Percentiles rank a stretch among this genome's conserved stretches.
Conservation (phyloP, 2,797 vertebrate genomes). For the Chrysocyon brachyurus region DNA sequence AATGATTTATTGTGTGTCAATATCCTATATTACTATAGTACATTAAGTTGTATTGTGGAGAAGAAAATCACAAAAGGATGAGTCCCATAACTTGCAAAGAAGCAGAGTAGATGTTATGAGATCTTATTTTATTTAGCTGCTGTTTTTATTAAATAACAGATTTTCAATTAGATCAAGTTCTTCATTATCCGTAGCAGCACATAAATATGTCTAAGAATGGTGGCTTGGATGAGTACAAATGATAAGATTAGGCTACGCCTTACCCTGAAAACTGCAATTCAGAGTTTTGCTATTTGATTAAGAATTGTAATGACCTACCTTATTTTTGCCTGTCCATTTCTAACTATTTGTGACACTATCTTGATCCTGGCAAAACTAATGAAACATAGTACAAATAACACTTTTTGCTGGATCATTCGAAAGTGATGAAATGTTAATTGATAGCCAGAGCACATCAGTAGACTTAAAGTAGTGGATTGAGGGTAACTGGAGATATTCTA, state of each 20-base stretch:
- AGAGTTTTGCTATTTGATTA: conserved; percentile 69
- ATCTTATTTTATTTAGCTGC: conserved; percentile 65
- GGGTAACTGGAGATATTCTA: background rate
- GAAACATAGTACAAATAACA: conserved; percentile 52
- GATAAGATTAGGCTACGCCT: conserved; percentile 32
- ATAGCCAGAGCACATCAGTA: background rate
- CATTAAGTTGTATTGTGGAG: background rate
- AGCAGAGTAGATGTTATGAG: conserved; percentile 33
- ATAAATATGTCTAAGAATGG: conserved; percentile 64
- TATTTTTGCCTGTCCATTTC: conserved; percentile 42
- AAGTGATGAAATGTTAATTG: conserved; percentile 63
- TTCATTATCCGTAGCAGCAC: conserved; percentile 73
- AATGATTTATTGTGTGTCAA: conserved; percentile 56
- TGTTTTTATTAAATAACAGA: conserved; percentile 76
- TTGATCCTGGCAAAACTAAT: conserved; percentile 68
- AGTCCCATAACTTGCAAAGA: background rate
- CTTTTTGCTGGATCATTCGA: conserved; percentile 39
- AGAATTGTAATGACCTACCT: conserved; percentile 60
- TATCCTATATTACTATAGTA: conserved; percentile 22
- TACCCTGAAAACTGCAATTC: background rate
- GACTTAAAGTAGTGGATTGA: background rate
- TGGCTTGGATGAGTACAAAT: conserved; percentile 16
- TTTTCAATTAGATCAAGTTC: conserved; percentile 80
- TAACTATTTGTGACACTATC: conserved; percentile 60
- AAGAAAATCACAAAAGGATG: conserved; percentile 52